phyloP scores from a whole-genome alignment of 2,888 invertebrate genomes.

The Cerastis rubricosa region DNA sequence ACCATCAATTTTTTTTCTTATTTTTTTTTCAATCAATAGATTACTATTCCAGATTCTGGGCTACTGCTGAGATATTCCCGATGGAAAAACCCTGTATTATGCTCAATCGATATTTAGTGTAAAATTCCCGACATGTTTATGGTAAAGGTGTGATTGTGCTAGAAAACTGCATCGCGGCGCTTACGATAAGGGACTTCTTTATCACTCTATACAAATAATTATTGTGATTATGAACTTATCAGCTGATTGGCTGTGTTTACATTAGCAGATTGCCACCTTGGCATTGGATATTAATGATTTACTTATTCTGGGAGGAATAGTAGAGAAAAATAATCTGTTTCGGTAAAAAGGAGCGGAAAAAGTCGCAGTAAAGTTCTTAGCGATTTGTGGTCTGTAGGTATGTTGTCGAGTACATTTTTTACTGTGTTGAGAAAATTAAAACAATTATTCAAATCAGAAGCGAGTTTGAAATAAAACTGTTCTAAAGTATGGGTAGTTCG shows the following conservation, averaged over 20 bases:
- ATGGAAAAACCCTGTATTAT: background rate
- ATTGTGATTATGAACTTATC: slow-evolving; percentile 44
- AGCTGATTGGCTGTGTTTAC: slow-evolving; percentile 30
- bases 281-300: slow-evolving; percentile 23
- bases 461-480: slow-evolving; percentile 51
- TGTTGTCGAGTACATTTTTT: slow-evolving; percentile 29
- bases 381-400: background rate
- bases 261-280: slow-evolving; percentile 38
- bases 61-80: background rate
- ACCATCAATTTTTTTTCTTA: no score
- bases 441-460: slow-evolving; percentile 43
- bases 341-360: slow-evolving; percentile 7
- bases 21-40: background rate
- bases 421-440: slow-evolving; percentile 24
- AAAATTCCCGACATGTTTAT: slow-evolving; percentile 8
- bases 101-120: slow-evolving; percentile 2
- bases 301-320: background rate
- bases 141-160: background rate
- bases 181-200: slow-evolving; percentile 30
- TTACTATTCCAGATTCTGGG: background rate
- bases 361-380: background rate
- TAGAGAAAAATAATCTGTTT: background rate
- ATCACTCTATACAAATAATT: slow-evolving; percentile 36
- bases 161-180: slow-evolving; percentile 9
- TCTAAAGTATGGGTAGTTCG: slow-evolving; percentile 52